Evolutionary conservation across 2,113 vertebrate genomes (phyloP).

Genomic region (Hystrix brachyura): DNA sequence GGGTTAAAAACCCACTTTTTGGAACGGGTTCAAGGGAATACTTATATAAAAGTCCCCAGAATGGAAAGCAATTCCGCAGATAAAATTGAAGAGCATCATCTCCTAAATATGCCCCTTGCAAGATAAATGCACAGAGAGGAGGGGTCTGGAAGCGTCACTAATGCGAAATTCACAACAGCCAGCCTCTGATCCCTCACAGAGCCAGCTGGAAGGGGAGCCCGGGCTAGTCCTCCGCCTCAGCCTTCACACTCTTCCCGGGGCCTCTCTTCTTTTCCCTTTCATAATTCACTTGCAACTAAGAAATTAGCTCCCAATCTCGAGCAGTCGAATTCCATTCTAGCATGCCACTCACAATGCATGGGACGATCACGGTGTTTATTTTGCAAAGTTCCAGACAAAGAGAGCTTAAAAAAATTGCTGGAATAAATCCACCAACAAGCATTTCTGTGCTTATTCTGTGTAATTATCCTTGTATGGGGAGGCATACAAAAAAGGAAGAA

Average conservation of each 20-base stretch:
- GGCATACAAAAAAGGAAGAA: conserved; percentile 53
- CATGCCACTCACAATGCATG: not conserved
- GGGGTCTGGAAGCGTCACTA: not conserved
- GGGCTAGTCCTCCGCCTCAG: not conserved
- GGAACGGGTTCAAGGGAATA: conserved; percentile 78
- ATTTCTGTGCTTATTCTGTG: conserved; percentile 31
- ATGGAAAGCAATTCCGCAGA: conserved; percentile 74
- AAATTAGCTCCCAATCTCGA: conserved; percentile 9
- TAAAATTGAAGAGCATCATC: conserved; percentile 69
- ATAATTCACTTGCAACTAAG: conserved; percentile 36
- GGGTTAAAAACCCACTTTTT: conserved; percentile 82
- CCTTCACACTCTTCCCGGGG: not conserved
- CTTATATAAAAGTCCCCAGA: conserved; percentile 74
- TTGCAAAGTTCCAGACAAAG: conserved; percentile 76
- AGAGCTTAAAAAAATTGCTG: conserved; percentile 47
- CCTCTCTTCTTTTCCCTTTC: not conserved
- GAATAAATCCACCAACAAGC: conserved; percentile 68
- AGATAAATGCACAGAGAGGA: conserved; percentile 46
- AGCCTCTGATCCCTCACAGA: not conserved
- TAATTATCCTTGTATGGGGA: conserved; percentile 61
- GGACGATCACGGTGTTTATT: conserved; percentile 12
- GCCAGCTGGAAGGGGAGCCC: not conserved
- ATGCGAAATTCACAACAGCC: not conserved
- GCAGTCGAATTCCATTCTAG: conserved; percentile 49
- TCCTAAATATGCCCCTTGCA: conserved; percentile 59